Percentiles rank a stretch among this genome's conserved stretches.
Conservation (phyloP, 2,888 invertebrate species). For the Apotomis turbidana region DNA sequence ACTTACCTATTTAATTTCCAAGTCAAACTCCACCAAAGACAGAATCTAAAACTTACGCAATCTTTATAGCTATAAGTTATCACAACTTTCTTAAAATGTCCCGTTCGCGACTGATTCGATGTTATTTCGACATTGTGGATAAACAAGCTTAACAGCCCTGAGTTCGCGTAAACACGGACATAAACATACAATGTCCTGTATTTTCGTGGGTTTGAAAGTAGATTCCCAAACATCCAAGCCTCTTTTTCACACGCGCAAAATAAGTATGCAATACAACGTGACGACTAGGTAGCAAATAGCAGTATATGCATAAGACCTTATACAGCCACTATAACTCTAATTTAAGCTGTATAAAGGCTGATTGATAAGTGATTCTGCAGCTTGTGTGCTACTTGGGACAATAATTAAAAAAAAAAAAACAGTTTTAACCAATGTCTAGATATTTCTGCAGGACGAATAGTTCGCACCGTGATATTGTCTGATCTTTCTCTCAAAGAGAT, state of each 20-base stretch:
- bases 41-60: background rate
- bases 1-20: background rate
- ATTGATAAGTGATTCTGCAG: too few species aligned
- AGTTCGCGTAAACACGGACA: constrained; percentile 38
- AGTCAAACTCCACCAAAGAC: background rate
- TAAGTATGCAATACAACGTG: background rate
- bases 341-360: too few species aligned
- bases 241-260: background rate
- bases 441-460: too few species aligned
- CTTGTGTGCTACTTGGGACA: too few species aligned
- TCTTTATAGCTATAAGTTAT: constrained; percentile 14
- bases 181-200: constrained; percentile 40
- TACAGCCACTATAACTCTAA: too few species aligned
- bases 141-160: constrained; percentile 38
- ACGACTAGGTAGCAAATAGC: background rate
- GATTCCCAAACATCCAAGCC: constrained; percentile 14
- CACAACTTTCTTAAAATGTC: constrained; percentile 30
- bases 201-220: constrained; percentile 34
- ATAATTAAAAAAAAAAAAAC: too few species aligned
- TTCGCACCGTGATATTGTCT: too few species aligned
- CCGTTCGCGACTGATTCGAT: constrained; percentile 22
- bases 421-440: too few species aligned
- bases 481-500: too few species aligned
- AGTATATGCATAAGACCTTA: too few species aligned
- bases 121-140: constrained; percentile 38